Base-by-base conservation (phyloP, 2,888 invertebrate species). In the Nymphalis c-album region DNA sequence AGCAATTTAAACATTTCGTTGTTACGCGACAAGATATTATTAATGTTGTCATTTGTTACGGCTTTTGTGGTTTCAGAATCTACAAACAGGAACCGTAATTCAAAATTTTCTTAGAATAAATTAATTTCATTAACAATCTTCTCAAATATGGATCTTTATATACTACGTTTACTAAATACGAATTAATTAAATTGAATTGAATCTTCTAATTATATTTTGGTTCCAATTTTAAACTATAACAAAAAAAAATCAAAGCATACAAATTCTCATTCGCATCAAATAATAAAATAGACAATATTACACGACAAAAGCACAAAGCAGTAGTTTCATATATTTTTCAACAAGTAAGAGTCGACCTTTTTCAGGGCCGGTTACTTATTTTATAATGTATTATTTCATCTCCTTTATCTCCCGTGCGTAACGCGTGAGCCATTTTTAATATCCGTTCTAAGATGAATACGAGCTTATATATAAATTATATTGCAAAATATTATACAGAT, bases 1-100 rank as follows among this genome's bases (percentile, higher is more conserved):
- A 69, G 65, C 59, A 64, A 65, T 66, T 69, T 63, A 66, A 69
- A 60, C 59, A 66, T 66, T 69, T 69, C 46, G 65, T 63, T 69
- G 65, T 63, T 58, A 62, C 60, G 60, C 53, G 65, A 69, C 65
- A 63, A 59, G 63, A 61, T 55, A 65, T 66, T 69, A 69, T 69
- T 69, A 69, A 69, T 69, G 65, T 47, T 60, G 58, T 62, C 69
- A 69, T 69, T 69, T 69, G 65, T 69, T 63, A 69, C 65, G 47
- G 47, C 59, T 62, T 69, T 60, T 65, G 62, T 66, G 69, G 65
- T 66, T 47, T 63, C 59, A 64, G 59, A 63, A 51, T 40, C 46
- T 63, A 60, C 58, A 60, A 61, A 65, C 69, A 62, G 53, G 46
- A 20, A 35, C 45, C 57, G 13, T 57, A 40, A 57, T 57, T 57